Evolutionary conservation across 30 jellyfish, hydroid and myxozoan genomes (phyloP), one percentile per base, ranked within the genome.

Genomic region (Phacellophora camtschatica): DNA sequence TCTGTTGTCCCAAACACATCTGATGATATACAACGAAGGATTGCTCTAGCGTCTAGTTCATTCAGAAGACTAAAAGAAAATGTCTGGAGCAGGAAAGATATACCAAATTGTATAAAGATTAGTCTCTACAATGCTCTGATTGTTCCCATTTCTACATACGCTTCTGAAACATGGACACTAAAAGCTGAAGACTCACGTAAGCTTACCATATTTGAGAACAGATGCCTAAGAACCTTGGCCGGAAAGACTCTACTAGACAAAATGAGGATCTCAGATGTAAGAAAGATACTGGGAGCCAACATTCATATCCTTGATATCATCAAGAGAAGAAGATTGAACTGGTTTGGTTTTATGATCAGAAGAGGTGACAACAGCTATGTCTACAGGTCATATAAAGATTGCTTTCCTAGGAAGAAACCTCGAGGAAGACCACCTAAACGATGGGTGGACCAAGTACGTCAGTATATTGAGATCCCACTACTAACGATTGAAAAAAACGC

Each of bases 161-260:
- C 89, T 2, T 77, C 89, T 2, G 86, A 77, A 36, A 57, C 70
- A 3, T 77, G 89, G 89, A 77, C 84, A n/a, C n/a, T n/a, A n/a
- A n/a, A n/a, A n/a, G n/a, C n/a, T n/a, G n/a, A n/a, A n/a, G n/a
- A n/a, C n/a, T 19, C 87, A 34, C 9, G 22, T 3, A 70, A 36
- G 24, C 71, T 39, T 22, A 24, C 8, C n/a, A 39, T 15, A 32
- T 36, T 70, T 39, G 84, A 70, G 75, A 70, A 36, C 77, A 20
- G 73, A 30, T 70, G 84, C 73, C 33, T 70, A 27, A 22, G 56
- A 24, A 33, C 43, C 2, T 15, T 70, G 7, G 77, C 43, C 1
- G 84, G 74, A 6, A 23, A 36, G 50, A 70, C 84, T 16, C 19
- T 27, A 16, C 43, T 2, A 4, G 50, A 70, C 22, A 37, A 77